Evolutionary conservation across 2,797 vertebrate species (phyloP).

Genomic region (Nothura maculosa): DNA sequence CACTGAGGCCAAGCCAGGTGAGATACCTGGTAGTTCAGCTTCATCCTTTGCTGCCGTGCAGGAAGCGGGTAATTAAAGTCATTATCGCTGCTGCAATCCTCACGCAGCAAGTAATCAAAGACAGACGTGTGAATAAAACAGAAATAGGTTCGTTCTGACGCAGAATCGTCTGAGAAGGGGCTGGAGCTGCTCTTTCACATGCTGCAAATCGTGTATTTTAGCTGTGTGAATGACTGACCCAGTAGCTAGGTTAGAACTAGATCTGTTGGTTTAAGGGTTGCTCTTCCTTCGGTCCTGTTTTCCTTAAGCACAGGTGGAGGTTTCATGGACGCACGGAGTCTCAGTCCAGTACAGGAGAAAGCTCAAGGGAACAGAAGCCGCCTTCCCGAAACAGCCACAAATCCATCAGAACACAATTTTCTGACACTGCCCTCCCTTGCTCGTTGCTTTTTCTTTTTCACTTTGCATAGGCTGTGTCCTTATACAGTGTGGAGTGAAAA

Average conservation of each 20-base stretch:
- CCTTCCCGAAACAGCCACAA: neutral
- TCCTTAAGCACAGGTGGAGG: neutral
- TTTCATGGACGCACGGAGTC: neutral
- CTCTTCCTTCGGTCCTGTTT: neutral
- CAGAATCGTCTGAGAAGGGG: neutral
- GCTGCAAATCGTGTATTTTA: neutral
- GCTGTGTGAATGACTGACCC: neutral
- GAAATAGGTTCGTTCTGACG: neutral
- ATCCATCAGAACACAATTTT: neutral
- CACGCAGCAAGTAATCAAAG: neutral
- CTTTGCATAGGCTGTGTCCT: too few species aligned
- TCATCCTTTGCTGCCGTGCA: neutral
- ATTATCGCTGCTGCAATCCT: neutral
- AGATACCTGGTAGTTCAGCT: neutral
- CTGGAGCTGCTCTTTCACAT: neutral
- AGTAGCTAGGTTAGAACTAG: too few species aligned
- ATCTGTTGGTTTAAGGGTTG: too few species aligned
- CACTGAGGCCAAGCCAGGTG: neutral
- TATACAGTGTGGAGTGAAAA: neutral
- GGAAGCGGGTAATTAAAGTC: neutral
- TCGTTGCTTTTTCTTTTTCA: neutral
- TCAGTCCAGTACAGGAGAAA: neutral
- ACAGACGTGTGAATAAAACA: neutral
- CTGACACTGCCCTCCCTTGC: neutral
- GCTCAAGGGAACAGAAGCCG: neutral